phyloP scores from a whole-genome alignment of 2,113 vertebrate genomes.

The Rhodinocichla rosea region DNA sequence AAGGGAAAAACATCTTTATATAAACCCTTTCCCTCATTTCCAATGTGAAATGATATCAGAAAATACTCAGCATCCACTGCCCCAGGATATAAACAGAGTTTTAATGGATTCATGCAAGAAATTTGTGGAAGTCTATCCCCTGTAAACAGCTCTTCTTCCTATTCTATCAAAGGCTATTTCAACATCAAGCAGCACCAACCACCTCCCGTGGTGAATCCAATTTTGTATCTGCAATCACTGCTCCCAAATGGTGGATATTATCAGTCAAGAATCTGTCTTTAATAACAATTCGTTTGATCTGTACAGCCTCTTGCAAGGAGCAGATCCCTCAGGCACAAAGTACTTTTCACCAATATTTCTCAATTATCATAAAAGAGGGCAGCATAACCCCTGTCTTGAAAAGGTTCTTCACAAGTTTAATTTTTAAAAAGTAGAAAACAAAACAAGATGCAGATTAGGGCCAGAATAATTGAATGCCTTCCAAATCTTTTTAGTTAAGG shows the following conservation, averaged over 20 bases:
- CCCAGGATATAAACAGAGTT: not conserved
- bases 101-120: conserved; percentile 14
- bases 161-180: conserved; percentile 34
- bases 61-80: not conserved
- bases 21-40: not conserved
- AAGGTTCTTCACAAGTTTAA: not conserved
- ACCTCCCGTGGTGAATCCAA: conserved; percentile 52
- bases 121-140: not conserved
- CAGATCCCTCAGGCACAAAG: not conserved
- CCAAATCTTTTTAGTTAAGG: not conserved
- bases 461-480: not conserved
- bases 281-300: conserved; percentile 52
- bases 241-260: conserved; percentile 38
- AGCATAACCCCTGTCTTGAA: not conserved
- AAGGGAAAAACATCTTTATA: not conserved
- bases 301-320: conserved; percentile 3
- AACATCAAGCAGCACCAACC: conserved; percentile 1
- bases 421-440: not conserved
- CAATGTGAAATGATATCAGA: not conserved
- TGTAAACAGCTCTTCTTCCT: conserved; percentile 1
- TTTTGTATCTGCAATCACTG: conserved; percentile 42
- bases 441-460: not conserved
- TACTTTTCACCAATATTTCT: not conserved
- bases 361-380: not conserved
- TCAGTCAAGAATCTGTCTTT: conserved; percentile 28